Conservation (phyloP, 2,888 invertebrate genomes). For the Cheilosia vulpina region DNA sequence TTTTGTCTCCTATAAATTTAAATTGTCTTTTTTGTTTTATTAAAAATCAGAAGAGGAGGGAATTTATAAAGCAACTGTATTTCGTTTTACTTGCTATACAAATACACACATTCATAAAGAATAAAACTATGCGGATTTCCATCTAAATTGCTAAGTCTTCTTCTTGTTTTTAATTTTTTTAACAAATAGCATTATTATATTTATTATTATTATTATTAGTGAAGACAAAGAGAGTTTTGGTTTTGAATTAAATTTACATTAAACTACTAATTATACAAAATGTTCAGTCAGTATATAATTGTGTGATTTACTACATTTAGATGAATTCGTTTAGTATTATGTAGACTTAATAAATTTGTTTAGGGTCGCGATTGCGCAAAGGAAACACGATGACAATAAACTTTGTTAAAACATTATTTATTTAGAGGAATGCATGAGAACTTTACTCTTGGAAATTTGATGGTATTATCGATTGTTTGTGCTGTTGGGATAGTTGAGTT, state of each 20-base stretch:
- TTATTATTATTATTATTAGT: constrained; percentile 42
- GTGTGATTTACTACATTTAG: constrained; percentile 60
- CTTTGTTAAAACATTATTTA: constrained; percentile 8
- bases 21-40: constrained; percentile 56
- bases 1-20: constrained; percentile 24
- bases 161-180: constrained; percentile 11
- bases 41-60: constrained; percentile 22
- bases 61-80: constrained; percentile 29
- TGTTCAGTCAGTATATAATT: constrained; percentile 74
- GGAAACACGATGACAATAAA: constrained; percentile 25
- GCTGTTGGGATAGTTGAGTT: background rate
- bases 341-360: constrained; percentile 31
- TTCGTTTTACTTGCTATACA: constrained; percentile 40
- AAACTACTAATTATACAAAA: constrained; percentile 71
- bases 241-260: constrained; percentile 32
- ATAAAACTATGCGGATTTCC: constrained; percentile 13
- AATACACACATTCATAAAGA: constrained; percentile 32
- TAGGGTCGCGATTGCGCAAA: constrained; percentile 23
- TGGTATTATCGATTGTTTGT: constrained; percentile 7
- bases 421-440: constrained; percentile 61
- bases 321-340: constrained; percentile 63
- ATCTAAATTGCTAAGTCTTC: constrained; percentile 12
- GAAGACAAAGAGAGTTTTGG: constrained; percentile 61
- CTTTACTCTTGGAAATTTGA: constrained; percentile 21
- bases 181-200: background rate